A percentile compares a stretch with the other conserved stretches of the same genome.
Conservation (phyloP, 2,888 invertebrate genomes). For the Apantesis nais region DNA sequence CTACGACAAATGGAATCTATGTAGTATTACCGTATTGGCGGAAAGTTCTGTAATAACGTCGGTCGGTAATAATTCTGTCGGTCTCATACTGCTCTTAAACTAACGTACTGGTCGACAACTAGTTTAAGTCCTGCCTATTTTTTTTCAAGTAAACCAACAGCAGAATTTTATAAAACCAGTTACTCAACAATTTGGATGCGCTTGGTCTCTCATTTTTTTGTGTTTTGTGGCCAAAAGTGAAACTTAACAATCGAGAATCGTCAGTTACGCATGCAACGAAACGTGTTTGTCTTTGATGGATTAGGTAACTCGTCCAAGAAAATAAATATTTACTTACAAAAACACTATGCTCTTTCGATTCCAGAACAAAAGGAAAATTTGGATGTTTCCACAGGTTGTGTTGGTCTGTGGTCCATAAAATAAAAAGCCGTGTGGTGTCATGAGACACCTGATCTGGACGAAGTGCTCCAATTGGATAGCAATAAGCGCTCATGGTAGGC, state of each 20-base stretch:
- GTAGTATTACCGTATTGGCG: too few relatives aligned
- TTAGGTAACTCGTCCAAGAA: slow-evolving; percentile 32
- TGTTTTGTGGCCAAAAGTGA: slow-evolving; percentile 57
- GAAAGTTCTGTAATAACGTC: too few relatives aligned
- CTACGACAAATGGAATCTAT: too few relatives aligned
- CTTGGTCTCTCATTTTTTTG: slow-evolving; percentile 41
- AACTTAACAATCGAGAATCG: slow-evolving; percentile 53
- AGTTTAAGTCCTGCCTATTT: background rate
- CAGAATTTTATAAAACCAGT: slow-evolving; percentile 42
- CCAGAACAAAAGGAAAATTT: background rate
- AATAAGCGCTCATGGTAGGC: too few relatives aligned
- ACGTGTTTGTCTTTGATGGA: slow-evolving; percentile 30
- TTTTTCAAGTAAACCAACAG: slow-evolving; percentile 22
- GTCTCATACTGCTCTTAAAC: too few relatives aligned
- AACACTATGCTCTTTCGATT: background rate
- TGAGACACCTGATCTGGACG: too few relatives aligned
- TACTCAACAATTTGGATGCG: slow-evolving; percentile 48
- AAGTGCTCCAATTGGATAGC: background rate
- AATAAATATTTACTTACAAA: slow-evolving; percentile 9
- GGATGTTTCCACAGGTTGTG: background rate
- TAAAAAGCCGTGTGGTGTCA: background rate
- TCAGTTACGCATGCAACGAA: slow-evolving; percentile 40
- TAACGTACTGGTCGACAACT: background rate
- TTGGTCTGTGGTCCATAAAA: background rate
- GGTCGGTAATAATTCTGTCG: too few relatives aligned